Evolutionary conservation across 2,888 invertebrate species (phyloP).

Genomic region (Drosophila putrida): DNA sequence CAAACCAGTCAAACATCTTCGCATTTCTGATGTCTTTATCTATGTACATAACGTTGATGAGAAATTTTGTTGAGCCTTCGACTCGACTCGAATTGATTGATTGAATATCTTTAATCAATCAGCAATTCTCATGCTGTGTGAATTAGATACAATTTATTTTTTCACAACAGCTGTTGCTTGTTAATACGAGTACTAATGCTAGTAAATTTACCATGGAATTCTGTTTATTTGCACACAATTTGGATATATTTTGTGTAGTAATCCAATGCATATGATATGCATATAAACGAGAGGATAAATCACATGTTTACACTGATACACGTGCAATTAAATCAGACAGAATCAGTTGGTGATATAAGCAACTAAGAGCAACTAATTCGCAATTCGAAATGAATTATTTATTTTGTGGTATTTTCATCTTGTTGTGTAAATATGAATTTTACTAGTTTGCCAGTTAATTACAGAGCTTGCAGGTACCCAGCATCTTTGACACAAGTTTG

Average conservation of each 20-base stretch:
- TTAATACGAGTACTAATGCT: not conserved
- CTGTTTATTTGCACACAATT: conserved; percentile 45
- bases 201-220: not conserved
- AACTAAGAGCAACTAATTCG: conserved; percentile 10
- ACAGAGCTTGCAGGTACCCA: conserved; percentile 1
- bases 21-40: not conserved
- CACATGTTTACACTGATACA: conserved; percentile 53
- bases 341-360: not conserved
- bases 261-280: conserved; percentile 54
- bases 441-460: conserved; percentile 51
- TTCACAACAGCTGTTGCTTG: conserved; percentile 14
- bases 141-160: conserved; percentile 7
- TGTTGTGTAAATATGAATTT: conserved; percentile 54
- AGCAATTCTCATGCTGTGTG: conserved; percentile 26
- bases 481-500: conserved; percentile 29
- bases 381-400: conserved; percentile 64
- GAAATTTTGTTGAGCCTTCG: not conserved
- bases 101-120: conserved; percentile 52
- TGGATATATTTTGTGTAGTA: conserved; percentile 40
- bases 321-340: conserved; percentile 16
- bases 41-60: not conserved
- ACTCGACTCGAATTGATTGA: conserved; percentile 52
- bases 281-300: conserved; percentile 11
- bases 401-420: conserved; percentile 48
- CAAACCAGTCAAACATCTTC: no score